These are phyloP conservation scores for Serilophus lunatus DNA, from an alignment of 2,113 vertebrate species.

Conservation along the genomic window DNA sequence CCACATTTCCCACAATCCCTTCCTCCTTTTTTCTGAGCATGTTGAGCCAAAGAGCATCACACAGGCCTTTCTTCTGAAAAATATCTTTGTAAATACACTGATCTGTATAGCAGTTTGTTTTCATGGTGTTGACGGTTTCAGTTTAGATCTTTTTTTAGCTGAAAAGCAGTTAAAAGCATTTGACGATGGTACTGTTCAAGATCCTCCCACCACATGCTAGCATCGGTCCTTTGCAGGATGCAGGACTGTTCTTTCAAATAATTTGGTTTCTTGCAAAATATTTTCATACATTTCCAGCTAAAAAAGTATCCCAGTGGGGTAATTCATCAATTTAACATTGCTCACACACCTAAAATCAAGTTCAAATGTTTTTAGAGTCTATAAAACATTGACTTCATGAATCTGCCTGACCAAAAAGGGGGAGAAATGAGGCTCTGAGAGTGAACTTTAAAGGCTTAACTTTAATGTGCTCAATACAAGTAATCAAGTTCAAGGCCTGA, in stretches of 20 bases:
- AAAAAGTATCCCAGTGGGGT: not conserved
- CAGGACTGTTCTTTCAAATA: not conserved
- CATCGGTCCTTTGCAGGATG: not conserved
- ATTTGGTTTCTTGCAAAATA: not conserved
- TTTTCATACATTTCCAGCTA: not conserved
- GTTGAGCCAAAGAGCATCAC: not conserved
- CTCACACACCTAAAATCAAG: not conserved
- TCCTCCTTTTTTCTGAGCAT: not conserved
- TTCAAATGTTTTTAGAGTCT: not conserved
- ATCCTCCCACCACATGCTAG: not conserved
- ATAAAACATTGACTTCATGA: not conserved
- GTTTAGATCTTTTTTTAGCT: not conserved
- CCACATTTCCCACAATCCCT: not conserved
- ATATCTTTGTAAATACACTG: not conserved
- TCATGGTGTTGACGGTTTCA: not conserved
- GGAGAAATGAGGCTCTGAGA: not conserved
- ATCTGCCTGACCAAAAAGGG: not conserved
- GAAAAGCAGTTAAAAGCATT: not conserved
- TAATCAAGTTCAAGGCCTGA: not conserved
- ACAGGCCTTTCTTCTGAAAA: not conserved
- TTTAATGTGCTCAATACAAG: not conserved
- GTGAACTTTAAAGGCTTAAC: not conserved
- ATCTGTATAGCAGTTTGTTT: not conserved
- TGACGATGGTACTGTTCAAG: not conserved
- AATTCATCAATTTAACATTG: not conserved